Base-by-base conservation (phyloP, 2,888 invertebrate species). In the Seira musarum region DNA sequence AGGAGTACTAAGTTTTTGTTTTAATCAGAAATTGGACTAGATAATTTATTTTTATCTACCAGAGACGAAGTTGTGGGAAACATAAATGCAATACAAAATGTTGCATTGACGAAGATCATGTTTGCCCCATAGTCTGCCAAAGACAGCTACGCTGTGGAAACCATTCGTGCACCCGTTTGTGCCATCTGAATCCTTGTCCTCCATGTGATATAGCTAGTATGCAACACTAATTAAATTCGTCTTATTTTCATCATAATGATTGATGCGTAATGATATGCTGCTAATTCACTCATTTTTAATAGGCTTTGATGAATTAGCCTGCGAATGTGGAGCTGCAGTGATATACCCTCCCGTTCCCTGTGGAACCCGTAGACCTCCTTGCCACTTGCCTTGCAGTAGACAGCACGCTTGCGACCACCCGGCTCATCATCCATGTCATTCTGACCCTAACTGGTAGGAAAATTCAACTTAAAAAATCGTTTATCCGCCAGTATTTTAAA, bases 271-370 rank as follows among this genome's bases (percentile, higher is more conserved):
- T 5, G 40, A 13, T 60, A n/a, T n/a, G n/a, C 13, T 57, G 21
- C 25, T 63, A 13, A 70, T 70, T n/a, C n/a, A n/a, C n/a, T n/a
- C n/a, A n/a, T n/a, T n/a, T 10, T 78, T 83, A 82, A 24, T 83
- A 90, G 91, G 91, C 88, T 97, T 97, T 90, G 95, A 96, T 71
- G 98, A 99, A 90, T 90, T 98, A 69, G 92, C 92, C 21, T 99
- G 99, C 89, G 94, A 94, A 88, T 99, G 99, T 89, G 98, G 98
- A 6, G 91, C 92, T 0, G 93, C 94, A 84, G 95, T 97, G 35
- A 89, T 95, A 72, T 93, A 94, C 88, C 98, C 99, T 1, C 99
- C 99, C 0, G 93, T 99, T 68, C 93, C 95, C 0, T 99, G 99
- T 89, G 98, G 98, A 19, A 94, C 96, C 0, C 93, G 93, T 81